Conservation (phyloP, 2,797 vertebrate genomes). For the Podargus strigoides region DNA sequence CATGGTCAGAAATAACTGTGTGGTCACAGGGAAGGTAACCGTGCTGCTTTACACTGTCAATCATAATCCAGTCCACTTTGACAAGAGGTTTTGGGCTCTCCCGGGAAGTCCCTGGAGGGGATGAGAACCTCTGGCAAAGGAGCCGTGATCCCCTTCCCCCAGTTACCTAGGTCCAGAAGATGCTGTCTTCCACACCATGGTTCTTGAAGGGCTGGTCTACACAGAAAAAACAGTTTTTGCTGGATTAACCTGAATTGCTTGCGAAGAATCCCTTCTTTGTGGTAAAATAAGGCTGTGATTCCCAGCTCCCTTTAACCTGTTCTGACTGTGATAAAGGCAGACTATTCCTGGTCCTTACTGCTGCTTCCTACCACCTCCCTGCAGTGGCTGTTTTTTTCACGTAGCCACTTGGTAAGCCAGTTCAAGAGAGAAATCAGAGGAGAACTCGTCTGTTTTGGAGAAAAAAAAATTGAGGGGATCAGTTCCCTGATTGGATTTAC, state of each 20-base stretch:
- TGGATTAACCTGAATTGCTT: neutral
- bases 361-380: neutral
- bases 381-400: neutral
- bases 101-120: neutral
- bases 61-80: neutral
- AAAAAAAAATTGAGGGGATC: neutral
- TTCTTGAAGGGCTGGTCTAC: neutral
- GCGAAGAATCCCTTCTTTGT: neutral
- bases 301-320: neutral
- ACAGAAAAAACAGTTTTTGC: neutral
- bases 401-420: neutral
- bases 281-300: neutral
- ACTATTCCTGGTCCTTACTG: neutral
- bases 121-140: neutral
- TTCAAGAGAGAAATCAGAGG: neutral
- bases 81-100: neutral
- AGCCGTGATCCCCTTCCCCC: neutral
- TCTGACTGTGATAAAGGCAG: neutral
- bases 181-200: accelerated
- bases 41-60: neutral
- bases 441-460: neutral
- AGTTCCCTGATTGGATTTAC: neutral
- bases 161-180: neutral
- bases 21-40: neutral
- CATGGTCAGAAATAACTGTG: neutral